phyloP scores from a whole-genome alignment of 2,113 vertebrate genomes.

The Aptenodytes forsteri region DNA sequence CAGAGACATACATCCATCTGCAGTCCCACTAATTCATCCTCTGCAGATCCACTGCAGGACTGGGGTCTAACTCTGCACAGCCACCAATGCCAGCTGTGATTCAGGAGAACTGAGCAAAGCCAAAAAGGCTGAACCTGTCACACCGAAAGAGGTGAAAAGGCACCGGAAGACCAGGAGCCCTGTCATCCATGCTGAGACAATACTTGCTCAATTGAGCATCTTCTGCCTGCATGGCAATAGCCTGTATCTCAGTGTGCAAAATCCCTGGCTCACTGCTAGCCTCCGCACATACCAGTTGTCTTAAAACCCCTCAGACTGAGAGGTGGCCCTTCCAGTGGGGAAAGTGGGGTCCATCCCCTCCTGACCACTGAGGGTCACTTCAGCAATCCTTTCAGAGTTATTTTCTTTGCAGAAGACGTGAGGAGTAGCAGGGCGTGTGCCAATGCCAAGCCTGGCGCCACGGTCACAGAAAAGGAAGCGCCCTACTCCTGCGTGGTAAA shows the following conservation, averaged over 20 bases:
- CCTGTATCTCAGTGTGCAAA: conserved; percentile 44
- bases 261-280: conserved; percentile 58
- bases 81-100: neutral
- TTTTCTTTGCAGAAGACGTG: neutral
- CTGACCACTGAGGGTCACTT: neutral
- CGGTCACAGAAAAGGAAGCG: neutral
- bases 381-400: neutral
- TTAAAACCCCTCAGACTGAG: neutral
- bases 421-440: neutral
- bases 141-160: neutral
- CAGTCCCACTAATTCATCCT: neutral
- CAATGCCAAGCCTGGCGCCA: neutral
- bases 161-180: neutral
- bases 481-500: neutral
- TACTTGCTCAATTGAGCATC: conserved; percentile 44
- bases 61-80: neutral
- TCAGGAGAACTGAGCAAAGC: neutral
- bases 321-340: neutral
- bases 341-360: neutral
- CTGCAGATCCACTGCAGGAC: neutral
- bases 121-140: neutral
- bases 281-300: neutral
- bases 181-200: conserved; percentile 30
- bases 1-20: neutral
- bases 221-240: conserved; percentile 59